Base-by-base conservation (phyloP, 2,113 vertebrate species). In the Chaetorhynchus papuensis region DNA sequence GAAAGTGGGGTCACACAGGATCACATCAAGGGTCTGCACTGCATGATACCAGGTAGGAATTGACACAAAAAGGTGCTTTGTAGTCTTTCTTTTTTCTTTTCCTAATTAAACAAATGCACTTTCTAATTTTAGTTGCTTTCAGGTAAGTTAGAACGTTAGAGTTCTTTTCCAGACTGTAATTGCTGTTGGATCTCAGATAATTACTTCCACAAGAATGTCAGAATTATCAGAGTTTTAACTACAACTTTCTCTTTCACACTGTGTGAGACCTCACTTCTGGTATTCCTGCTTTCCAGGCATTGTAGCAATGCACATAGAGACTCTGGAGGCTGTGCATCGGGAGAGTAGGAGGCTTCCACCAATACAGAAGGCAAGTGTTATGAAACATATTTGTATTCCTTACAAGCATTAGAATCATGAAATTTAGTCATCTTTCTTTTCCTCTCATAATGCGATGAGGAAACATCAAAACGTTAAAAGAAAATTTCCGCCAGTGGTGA, bases 261-360 rank as follows among this genome's bases (percentile, higher is more conserved):
- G 44, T 90, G 24, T 95, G 33, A 44, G 89, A 45, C 60, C 94
- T 96, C 52, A 86, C 90, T 90, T 88, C 72, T 80, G 75, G 33
- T 91, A 28, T 87, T 93, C 28, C 88, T 97, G 81, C 70, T 68
- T 97, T 91, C n/a, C 87, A 99, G 99, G 99, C 93, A 99, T 99
- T 92, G 99, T 99, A 90, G 99, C 99, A 71, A 99, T 99, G 99
- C 99, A 99, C 96, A 99, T 99, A 97, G 99, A 99, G 96, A 98
- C 98, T 56, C 96, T 99, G 61, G 99, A 99, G 95, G 98, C 99
- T 26, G 99, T 99, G 42, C 99, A 99, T 96, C 98, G 99, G 68
- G 99, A 99, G 97, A 99, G 99, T 93, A 98, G 99, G 97, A 98
- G 99, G 88, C 98, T 99, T 87, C 99, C 99, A 60, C 99, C 99